These are phyloP conservation scores for Chunga burmeisteri DNA, from an alignment of 2,113 vertebrate genomes.

Conservation along the genomic window DNA sequence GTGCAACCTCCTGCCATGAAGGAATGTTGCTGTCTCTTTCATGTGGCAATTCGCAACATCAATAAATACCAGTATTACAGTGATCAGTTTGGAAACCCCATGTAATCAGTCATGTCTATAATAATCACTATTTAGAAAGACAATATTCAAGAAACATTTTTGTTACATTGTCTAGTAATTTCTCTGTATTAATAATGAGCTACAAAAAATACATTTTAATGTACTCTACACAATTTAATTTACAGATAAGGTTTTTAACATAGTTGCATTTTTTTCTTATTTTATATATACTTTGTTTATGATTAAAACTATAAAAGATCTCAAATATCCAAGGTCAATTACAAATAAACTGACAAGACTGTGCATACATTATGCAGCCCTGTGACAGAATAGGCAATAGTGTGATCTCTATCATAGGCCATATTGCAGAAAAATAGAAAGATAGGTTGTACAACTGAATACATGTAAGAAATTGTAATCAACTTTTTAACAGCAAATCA, in stretches of 20 bases:
- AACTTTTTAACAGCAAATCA: not conserved
- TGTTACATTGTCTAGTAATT: not conserved
- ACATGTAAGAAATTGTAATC: not conserved
- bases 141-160: not conserved
- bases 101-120: not conserved
- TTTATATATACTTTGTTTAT: not conserved
- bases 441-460: not conserved
- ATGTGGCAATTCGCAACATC: not conserved
- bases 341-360: not conserved
- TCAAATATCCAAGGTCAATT: not conserved
- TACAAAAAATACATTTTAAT: not conserved
- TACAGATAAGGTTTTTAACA: not conserved
- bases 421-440: not conserved
- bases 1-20: not conserved
- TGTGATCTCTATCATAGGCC: not conserved
- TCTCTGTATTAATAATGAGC: not conserved
- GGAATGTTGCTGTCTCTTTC: not conserved
- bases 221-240: not conserved
- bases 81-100: not conserved
- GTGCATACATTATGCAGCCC: not conserved
- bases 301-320: not conserved
- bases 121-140: not conserved
- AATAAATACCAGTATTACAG: not conserved
- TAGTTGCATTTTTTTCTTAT: not conserved
- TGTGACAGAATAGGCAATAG: not conserved